These are phyloP conservation scores for Medauroidea extradentata DNA, from an alignment of 1,140 invertebrate genomes.

Conservation along the genomic window DNA sequence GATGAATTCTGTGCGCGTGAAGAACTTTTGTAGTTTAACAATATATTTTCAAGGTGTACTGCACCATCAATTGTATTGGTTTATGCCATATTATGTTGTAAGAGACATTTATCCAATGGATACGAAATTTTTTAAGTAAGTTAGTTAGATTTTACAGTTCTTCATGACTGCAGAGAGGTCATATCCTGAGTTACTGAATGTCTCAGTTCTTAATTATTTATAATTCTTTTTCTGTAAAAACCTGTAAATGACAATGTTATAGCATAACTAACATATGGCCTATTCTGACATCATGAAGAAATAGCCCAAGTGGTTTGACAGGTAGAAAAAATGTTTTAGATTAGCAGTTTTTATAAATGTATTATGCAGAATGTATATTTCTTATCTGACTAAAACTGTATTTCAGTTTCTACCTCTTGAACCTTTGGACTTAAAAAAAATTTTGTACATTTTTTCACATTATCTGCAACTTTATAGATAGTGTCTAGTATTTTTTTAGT, in stretches of 20 bases:
- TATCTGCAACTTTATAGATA: conserved; percentile 3
- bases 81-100: too few relatives aligned
- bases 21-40: too few relatives aligned
- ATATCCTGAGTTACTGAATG: background rate
- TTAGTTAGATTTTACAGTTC: background rate
- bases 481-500: conserved; percentile 8
- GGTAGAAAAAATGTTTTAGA: conserved; percentile 13
- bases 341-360: background rate
- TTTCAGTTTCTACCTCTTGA: conserved; percentile 14
- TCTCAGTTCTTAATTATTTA: conserved; percentile 3
- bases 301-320: conserved; percentile 13
- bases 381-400: background rate
- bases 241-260: background rate
- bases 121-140: background rate
- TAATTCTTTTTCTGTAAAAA: conserved; percentile 1
- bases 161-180: background rate
- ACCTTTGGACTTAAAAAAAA: conserved; percentile 6
- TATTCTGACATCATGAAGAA: background rate
- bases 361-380: background rate
- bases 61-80: too few relatives aligned
- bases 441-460: conserved; percentile 8
- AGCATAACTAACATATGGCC: background rate
- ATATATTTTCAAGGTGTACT: too few relatives aligned
- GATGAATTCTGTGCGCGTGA: too few relatives aligned
- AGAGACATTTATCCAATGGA: too few relatives aligned